Conservation (phyloP, 2,888 invertebrate genomes). For the Belgica antarctica region DNA sequence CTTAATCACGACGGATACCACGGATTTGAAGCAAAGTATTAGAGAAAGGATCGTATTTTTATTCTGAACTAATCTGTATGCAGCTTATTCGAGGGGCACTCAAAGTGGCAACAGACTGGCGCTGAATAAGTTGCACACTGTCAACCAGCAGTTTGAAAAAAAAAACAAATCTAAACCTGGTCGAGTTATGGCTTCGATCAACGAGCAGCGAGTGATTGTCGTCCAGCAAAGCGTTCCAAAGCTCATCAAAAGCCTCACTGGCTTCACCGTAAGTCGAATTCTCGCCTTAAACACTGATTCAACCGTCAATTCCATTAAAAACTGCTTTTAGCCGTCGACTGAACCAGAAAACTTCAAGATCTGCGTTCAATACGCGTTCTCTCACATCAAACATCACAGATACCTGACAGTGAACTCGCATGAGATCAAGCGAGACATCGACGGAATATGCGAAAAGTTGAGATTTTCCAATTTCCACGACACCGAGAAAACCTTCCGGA, state of each 20-base stretch:
- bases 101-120: too few relatives aligned
- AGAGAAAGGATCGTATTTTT: too few relatives aligned
- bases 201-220: slow-evolving; percentile 47
- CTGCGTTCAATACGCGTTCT: slow-evolving; percentile 52
- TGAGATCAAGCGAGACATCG: slow-evolving; percentile 54
- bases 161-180: neutral
- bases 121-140: too few relatives aligned
- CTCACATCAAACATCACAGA: slow-evolving; percentile 56
- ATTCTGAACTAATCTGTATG: too few relatives aligned
- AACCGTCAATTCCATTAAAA: too few relatives aligned
- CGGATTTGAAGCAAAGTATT: too few relatives aligned
- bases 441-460: slow-evolving; percentile 56
- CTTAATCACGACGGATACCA: too few relatives aligned
- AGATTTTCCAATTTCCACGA: slow-evolving; percentile 55
- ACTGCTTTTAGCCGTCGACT: slow-evolving; percentile 47
- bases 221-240: slow-evolving; percentile 49
- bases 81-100: too few relatives aligned
- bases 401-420: slow-evolving; percentile 56
- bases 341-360: slow-evolving; percentile 52
- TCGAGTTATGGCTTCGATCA: slow-evolving; percentile 43
- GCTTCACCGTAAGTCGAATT: slow-evolving; percentile 48
- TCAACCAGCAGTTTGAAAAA: too few relatives aligned
- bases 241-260: slow-evolving; percentile 48
- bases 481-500: slow-evolving; percentile 54
- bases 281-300: neutral